Conservation (phyloP, 2,888 invertebrate species). For the Pterobdella sp. region DNA sequence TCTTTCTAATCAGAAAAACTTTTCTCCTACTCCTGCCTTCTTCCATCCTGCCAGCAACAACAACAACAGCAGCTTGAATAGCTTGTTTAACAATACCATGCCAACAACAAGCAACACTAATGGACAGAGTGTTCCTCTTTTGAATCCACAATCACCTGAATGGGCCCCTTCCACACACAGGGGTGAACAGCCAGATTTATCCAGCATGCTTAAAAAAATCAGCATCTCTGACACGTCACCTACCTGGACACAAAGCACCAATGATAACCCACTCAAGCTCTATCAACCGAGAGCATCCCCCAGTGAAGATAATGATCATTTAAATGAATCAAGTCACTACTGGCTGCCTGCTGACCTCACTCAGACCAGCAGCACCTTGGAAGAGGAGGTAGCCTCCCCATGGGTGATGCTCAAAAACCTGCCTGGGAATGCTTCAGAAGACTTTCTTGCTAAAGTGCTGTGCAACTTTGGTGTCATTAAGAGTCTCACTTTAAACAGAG, state of each 20-base stretch:
- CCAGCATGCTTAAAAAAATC: constrained; percentile 5
- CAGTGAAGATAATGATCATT: neutral
- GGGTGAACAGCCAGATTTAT: neutral
- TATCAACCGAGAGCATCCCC: neutral
- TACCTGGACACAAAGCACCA: neutral
- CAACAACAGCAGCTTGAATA: constrained; percentile 11
- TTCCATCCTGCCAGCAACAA: constrained; percentile 19
- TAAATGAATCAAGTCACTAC: constrained; percentile 7
- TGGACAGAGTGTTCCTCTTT: too few relatives aligned
- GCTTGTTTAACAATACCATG: neutral
- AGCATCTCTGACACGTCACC: neutral
- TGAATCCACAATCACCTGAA: constrained; percentile 21
- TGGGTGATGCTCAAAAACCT: constrained; percentile 26
- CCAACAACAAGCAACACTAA: neutral
- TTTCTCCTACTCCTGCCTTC: constrained; percentile 7
- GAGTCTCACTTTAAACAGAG: constrained; percentile 23
- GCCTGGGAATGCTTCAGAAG: constrained; percentile 20
- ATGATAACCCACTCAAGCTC: neutral
- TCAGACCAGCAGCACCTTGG: neutral
- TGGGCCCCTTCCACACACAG: constrained; percentile 12
- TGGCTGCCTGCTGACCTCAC: constrained; percentile 9
- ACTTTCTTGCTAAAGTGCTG: constrained; percentile 6
- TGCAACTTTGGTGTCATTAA: constrained; percentile 14
- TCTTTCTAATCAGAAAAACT: constrained; percentile 5
- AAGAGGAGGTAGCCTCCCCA: neutral